Base-by-base conservation (phyloP, 2,888 invertebrate species). In the Ferrisia virgata region DNA sequence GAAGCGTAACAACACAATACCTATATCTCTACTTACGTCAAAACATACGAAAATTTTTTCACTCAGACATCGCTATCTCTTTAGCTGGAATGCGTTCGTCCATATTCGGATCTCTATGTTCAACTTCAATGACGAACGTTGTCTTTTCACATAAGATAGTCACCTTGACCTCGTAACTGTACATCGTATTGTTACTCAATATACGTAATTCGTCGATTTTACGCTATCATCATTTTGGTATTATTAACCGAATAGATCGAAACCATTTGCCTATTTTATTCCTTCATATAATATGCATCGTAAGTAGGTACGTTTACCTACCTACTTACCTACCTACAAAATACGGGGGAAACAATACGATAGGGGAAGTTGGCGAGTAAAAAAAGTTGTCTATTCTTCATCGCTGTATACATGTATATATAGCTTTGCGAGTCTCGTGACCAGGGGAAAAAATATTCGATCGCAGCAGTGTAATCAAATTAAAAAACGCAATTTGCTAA, bases 101-200 rank as follows among this genome's bases (percentile, higher is more conserved):
- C 22, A 53, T 53, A n/a, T n/a, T 22, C 22, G 22, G 53, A 53
- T 53, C 53, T 53, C 11, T 53, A 64, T 64, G 25, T 22, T 25
- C 39, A 39, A 8, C 11, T 64, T 64, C 64, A 64, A 64, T 64
- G 64, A 64, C 64, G 64, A 64, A 64, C 15, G 18, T 33, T n/a
- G 22, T 76, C 25, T 76, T 25, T 76, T n/a, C 18, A 76, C 36
- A 33, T 15, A 64, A 64, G 64, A 22, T 76, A 76, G 72, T 76
- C 72, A 36, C 72, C 72, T 76, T 76, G 72, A 76, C 72, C 72
- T 36, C 72, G 72, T 76, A 76, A 64, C 64, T 64, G 64, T 64
- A 64, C 64, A 28, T 64, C 13, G 64, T 28, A 64, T 64, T 64
- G 64, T 64, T 28, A 64, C 28, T 15, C 28, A 64, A 64, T 64